Conservation (phyloP, 2,797 vertebrate genomes). For the Pyrocephalus nanus region DNA sequence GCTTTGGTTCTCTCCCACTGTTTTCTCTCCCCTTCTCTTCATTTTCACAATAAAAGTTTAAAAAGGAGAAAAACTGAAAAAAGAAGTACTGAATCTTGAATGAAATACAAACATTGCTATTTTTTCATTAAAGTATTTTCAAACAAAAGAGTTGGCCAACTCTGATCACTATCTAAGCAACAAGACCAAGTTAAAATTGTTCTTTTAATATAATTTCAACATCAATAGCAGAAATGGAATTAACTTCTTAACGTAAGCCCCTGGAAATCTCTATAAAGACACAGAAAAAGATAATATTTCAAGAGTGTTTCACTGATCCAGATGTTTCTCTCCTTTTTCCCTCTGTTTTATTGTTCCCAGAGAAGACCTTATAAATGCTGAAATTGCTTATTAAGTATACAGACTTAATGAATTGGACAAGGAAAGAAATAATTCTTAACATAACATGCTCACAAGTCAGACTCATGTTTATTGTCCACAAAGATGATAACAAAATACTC, state of each 20-base stretch:
- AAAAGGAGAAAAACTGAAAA: not conserved
- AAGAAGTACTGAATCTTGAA: not conserved
- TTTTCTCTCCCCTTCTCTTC: not conserved
- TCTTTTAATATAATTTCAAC: conserved; percentile 35
- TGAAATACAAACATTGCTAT: not conserved
- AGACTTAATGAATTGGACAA: conserved; percentile 65
- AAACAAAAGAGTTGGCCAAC: not conserved
- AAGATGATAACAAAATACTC: conserved; percentile 4
- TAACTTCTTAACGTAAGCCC: not conserved
- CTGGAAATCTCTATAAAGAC: conserved; percentile 34
- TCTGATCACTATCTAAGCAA: conserved; percentile 12
- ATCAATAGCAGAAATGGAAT: conserved; percentile 33
- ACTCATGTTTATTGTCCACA: not conserved
- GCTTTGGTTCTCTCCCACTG: not conserved
- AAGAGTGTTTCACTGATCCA: conserved; percentile 45
- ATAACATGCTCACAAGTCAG: conserved; percentile 51
- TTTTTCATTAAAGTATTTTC: not conserved
- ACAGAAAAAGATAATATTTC: conserved; percentile 48
- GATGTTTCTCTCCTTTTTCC: conserved; percentile 48
- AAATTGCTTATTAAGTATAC: conserved; percentile 38
- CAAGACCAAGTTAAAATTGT: not conserved
- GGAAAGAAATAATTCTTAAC: conserved; percentile 47
- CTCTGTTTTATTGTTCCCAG: conserved; percentile 45
- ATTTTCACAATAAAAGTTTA: not conserved
- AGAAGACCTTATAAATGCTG: conserved; percentile 38